These are phyloP conservation scores for Fopius arisanus DNA, from an alignment of 1,140 invertebrate species.

Conservation along the genomic window DNA sequence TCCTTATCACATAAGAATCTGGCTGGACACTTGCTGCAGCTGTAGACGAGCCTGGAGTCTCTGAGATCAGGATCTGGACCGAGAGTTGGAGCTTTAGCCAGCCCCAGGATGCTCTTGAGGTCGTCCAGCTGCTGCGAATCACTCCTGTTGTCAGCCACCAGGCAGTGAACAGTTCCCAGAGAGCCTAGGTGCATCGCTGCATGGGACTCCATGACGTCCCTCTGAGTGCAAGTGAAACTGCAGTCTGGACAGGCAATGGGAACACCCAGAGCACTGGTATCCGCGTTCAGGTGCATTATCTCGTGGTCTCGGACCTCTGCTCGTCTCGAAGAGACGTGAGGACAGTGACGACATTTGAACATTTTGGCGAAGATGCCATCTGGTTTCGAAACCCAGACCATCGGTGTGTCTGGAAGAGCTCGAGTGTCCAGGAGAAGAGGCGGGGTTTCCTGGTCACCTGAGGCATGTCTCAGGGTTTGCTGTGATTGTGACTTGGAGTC, in stretches of 20 bases:
- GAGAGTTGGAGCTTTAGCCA: constrained; percentile 42
- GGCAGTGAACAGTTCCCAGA: constrained; percentile 74
- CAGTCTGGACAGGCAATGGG: constrained; percentile 74
- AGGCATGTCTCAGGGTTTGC: constrained; percentile 18
- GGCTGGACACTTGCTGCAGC: constrained; percentile 77
- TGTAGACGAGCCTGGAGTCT: constrained; percentile 61
- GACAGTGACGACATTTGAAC: constrained; percentile 85
- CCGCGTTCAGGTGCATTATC: constrained; percentile 78
- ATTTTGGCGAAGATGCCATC: constrained; percentile 81
- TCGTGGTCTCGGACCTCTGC: constrained; percentile 87
- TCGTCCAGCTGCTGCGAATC: constrained; percentile 76
- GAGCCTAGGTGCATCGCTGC: constrained; percentile 79
- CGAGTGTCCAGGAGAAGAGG: constrained; percentile 59
- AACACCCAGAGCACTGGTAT: constrained; percentile 43
- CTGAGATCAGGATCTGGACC: constrained; percentile 52
- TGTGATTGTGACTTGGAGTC: constrained; percentile 43
- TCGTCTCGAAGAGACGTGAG: constrained; percentile 80
- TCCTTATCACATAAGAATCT: constrained; percentile 74
- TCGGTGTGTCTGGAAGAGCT: constrained; percentile 66
- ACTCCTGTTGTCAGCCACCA: constrained; percentile 68
- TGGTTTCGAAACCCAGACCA: constrained; percentile 76
- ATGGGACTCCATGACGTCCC: constrained; percentile 78
- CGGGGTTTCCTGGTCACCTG: constrained; percentile 26
- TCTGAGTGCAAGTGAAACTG: constrained; percentile 81
- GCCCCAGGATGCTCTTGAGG: constrained; percentile 55